These are phyloP conservation scores for Menidia beryllina DNA, from an alignment of 2,113 vertebrate genomes.

Conservation along the genomic window DNA sequence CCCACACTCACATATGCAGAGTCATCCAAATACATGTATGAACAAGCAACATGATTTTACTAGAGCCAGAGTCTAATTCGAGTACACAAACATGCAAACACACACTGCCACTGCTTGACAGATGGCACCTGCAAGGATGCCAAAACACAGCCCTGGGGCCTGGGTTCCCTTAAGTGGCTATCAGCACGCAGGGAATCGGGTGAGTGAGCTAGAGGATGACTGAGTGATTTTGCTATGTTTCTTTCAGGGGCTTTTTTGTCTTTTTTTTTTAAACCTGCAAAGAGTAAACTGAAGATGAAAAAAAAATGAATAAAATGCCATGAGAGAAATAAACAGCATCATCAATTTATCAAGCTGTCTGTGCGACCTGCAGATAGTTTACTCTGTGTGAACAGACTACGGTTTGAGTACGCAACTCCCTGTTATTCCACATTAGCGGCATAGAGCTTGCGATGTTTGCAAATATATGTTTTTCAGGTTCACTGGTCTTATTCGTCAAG, in stretches of 20 bases:
- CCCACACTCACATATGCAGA: conserved; percentile 38
- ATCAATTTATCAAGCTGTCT: conserved; percentile 30
- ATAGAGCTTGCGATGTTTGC: neutral
- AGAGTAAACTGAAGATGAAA: conserved; percentile 19
- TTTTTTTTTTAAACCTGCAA: neutral
- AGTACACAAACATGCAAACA: conserved; percentile 15
- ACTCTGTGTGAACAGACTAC: conserved; percentile 20
- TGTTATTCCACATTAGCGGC: neutral
- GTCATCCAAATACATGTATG: conserved; percentile 29
- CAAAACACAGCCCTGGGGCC: conserved; percentile 63
- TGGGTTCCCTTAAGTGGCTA: conserved; percentile 69
- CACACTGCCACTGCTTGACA: conserved; percentile 56
- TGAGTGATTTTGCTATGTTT: conserved; percentile 59
- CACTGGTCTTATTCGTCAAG: conserved; percentile 13
- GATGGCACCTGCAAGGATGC: conserved; percentile 71
- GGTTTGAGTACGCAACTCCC: neutral
- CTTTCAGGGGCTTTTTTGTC: conserved; percentile 39
- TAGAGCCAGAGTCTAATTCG: neutral
- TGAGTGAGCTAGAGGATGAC: conserved; percentile 48
- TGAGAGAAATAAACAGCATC: neutral
- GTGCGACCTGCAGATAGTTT: conserved; percentile 16
- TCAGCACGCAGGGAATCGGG: conserved; percentile 54
- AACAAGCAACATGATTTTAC: conserved; percentile 7
- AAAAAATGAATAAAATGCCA: conserved; percentile 1
- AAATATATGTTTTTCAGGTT: conserved; percentile 20